Evolutionary conservation across 2,113 vertebrate species (phyloP).

Genomic region (Cyrtonyx montezumae): DNA sequence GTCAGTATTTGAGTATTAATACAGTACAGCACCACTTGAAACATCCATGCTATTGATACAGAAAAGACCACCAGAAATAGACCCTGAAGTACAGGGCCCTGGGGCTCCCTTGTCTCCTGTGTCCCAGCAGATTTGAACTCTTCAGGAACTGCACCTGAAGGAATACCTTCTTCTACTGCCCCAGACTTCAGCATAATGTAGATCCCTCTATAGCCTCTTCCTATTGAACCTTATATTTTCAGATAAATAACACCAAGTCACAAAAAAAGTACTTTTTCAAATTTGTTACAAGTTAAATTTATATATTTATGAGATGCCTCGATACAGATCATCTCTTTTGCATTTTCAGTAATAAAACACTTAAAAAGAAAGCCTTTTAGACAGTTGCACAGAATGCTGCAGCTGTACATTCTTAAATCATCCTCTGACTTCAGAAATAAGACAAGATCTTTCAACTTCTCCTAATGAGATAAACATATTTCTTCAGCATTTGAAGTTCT

Average conservation of each 20-base stretch:
- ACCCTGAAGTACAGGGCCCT: neutral
- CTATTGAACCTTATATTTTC: neutral
- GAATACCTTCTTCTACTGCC: neutral
- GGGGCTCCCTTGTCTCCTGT: neutral
- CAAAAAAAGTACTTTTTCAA: neutral
- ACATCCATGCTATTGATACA: neutral
- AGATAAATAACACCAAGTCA: neutral
- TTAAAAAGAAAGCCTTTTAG: too few species aligned
- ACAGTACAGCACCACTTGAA: fast-evolving
- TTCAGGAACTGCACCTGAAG: neutral
- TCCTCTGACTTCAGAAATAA: neutral
- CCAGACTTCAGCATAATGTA: neutral
- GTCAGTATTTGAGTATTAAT: neutral
- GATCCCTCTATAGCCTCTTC: neutral
- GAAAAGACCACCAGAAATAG: neutral
- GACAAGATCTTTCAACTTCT: neutral
- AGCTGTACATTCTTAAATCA: neutral
- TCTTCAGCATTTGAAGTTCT: neutral
- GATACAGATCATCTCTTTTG: neutral
- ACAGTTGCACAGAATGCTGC: neutral
- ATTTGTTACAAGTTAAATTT: neutral
- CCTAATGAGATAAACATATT: neutral
- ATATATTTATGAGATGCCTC: neutral
- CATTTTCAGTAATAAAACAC: neutral
- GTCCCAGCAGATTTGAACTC: neutral